Conservation (phyloP, 2,113 vertebrate genomes). For the Planiliza haematocheilus region DNA sequence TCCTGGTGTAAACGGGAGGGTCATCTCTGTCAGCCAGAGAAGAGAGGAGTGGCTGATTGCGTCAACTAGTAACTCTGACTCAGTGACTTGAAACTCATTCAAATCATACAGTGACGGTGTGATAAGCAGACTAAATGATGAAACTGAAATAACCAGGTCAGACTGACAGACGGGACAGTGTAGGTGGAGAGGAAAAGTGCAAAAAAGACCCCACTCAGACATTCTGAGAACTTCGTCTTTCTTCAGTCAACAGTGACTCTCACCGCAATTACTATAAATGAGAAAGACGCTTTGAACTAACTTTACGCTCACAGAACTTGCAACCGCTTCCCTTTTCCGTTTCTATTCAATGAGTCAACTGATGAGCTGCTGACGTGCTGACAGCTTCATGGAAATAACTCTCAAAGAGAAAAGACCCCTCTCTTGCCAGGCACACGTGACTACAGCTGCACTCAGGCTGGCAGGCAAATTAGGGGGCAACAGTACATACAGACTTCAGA, state of each 20-base stretch:
- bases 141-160: constrained; percentile 30
- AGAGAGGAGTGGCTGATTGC: constrained; percentile 35
- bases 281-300: constrained; percentile 41
- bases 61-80: constrained; percentile 41
- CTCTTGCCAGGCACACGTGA: not conserved
- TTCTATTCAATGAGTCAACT: constrained; percentile 50
- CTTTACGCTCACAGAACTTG: constrained; percentile 42
- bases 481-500: not conserved
- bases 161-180: not conserved
- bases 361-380: constrained; percentile 14
- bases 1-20: constrained; percentile 29
- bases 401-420: not conserved
- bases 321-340: constrained; percentile 70
- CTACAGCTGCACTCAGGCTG: not conserved
- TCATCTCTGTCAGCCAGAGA: constrained; percentile 46
- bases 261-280: constrained; percentile 67
- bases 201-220: constrained; percentile 30
- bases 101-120: not conserved
- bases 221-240: constrained; percentile 56
- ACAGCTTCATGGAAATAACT: constrained; percentile 45
- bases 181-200: constrained; percentile 28
- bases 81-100: constrained; percentile 21
- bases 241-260: constrained; percentile 20
- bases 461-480: not conserved
- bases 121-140: not conserved